Conservation (phyloP, 2,888 invertebrate species). For the Netelia virgata region DNA sequence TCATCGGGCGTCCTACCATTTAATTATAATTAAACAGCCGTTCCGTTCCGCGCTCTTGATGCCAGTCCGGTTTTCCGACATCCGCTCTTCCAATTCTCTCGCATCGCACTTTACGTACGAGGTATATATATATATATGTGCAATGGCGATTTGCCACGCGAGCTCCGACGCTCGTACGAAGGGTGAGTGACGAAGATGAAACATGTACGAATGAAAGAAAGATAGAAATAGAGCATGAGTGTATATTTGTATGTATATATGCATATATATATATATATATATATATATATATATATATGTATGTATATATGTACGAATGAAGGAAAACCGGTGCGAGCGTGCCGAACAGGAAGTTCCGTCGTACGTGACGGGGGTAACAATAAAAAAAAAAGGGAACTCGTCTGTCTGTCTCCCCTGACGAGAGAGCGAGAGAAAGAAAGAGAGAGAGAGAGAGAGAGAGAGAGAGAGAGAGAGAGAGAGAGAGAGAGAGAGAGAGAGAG, state of each 20-base stretch:
- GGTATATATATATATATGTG: conserved; percentile 16
- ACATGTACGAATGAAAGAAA: conserved; percentile 52
- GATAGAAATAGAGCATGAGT: conserved; percentile 65
- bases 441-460: conserved; percentile 29
- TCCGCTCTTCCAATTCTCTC: conserved; percentile 64
- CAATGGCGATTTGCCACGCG: conserved; percentile 60
- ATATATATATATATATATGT: background rate
- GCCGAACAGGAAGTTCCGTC: conserved; percentile 71
- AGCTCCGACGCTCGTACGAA: conserved; percentile 31
- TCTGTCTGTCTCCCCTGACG: conserved; percentile 38
- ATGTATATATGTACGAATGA: conserved; percentile 21
- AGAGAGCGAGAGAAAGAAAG: conserved; percentile 6
- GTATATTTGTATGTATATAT: conserved; percentile 26
- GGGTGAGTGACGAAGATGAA: conserved; percentile 53
- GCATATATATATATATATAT: conserved; percentile 11
- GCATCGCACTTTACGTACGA: conserved; percentile 7
- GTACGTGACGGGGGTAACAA: conserved; percentile 71
- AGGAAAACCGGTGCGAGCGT: conserved; percentile 70
- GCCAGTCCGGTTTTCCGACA: conserved; percentile 66
- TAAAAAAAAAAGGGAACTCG: conserved; percentile 43
- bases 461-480: conserved; percentile 24
- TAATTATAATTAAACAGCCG: conserved; percentile 69
- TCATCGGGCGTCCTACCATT: conserved; percentile 61
- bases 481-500: conserved; percentile 18
- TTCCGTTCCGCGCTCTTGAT: conserved; percentile 66